Conservation (phyloP, 2,113 vertebrate species). For the Chiloscyllium plagiosum region DNA sequence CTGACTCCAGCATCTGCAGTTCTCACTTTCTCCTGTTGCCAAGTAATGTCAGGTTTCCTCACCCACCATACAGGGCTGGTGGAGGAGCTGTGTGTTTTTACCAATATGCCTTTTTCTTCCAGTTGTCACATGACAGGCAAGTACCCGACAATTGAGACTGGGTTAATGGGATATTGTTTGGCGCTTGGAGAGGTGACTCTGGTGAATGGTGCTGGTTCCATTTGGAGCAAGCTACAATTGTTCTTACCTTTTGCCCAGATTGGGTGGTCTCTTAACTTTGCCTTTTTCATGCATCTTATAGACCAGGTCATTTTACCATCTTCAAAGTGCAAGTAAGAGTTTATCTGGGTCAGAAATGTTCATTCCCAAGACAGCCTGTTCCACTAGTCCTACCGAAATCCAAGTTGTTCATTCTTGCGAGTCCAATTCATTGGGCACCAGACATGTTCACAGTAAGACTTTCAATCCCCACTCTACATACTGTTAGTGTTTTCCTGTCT, state of each 20-base stretch:
- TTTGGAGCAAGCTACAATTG: neutral
- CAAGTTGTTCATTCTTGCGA: too few relatives aligned
- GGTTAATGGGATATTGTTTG: neutral
- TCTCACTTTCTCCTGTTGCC: too few relatives aligned
- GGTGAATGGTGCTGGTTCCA: neutral
- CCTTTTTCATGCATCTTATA: neutral
- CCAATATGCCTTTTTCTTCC: neutral
- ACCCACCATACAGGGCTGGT: neutral
- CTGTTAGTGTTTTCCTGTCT: too few relatives aligned
- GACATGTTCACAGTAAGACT: too few relatives aligned
- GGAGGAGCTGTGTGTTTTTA: neutral
- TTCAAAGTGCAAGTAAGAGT: neutral
- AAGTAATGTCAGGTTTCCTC: neutral
- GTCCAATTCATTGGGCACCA: too few relatives aligned
- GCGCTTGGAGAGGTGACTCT: neutral
- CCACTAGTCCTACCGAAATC: too few relatives aligned
- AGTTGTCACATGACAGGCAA: neutral
- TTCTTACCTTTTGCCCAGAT: neutral
- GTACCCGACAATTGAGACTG: neutral
- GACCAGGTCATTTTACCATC: neutral
- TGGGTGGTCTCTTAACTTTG: neutral
- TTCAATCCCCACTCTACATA: too few relatives aligned
- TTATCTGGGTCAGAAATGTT: neutral
- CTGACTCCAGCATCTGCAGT: too few relatives aligned
- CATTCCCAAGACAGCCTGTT: neutral